Evolutionary conservation across 2,797 vertebrate species (phyloP).

Genomic region (Phoxinus dragarum): DNA sequence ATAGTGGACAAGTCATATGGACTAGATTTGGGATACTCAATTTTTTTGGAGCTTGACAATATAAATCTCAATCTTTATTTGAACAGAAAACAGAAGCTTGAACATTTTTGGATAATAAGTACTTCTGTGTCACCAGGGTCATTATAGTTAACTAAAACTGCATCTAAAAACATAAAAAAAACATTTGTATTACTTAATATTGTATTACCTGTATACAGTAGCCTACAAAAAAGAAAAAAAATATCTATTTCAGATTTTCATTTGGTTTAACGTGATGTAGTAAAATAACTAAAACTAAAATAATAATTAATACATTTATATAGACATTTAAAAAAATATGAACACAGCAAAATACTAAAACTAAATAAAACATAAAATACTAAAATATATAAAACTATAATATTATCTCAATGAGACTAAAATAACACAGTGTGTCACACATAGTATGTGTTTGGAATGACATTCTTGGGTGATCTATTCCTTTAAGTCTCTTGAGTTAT

Average conservation of each 20-base stretch:
- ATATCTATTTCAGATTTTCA: neutral
- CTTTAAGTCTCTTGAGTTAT: neutral
- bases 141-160: neutral
- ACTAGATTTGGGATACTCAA: neutral
- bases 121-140: neutral
- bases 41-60: neutral
- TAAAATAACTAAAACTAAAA: neutral
- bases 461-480: neutral
- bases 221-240: neutral
- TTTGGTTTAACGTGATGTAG: neutral
- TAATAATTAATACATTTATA: neutral
- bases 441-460: neutral
- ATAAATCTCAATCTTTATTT: neutral
- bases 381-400: neutral
- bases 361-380: neutral
- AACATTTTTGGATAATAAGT: neutral
- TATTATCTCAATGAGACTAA: neutral
- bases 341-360: neutral
- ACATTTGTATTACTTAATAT: neutral
- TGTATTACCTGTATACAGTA: too few relatives aligned
- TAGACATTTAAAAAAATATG: neutral
- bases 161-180: neutral
- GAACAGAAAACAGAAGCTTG: neutral
- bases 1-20: neutral
- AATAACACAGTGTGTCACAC: neutral